Evolutionary conservation across 2,888 invertebrate species (phyloP).

Genomic region (Nymphalis c-album): DNA sequence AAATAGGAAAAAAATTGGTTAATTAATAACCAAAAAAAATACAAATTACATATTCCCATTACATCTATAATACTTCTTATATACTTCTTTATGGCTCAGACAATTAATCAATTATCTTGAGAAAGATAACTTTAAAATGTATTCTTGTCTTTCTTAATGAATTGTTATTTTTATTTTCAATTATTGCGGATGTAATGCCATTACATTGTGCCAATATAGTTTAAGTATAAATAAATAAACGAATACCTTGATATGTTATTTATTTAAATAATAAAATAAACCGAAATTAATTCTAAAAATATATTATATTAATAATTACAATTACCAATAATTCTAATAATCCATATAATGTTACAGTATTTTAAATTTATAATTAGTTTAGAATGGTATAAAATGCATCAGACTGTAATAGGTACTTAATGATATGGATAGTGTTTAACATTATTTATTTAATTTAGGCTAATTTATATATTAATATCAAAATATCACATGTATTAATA

Average conservation of each 20-base stretch:
- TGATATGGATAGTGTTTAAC: neutral
- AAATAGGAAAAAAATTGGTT: too few relatives aligned
- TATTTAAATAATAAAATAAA: conserved; percentile 18
- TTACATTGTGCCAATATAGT: conserved; percentile 55
- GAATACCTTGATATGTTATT: conserved; percentile 27
- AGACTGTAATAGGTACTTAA: conserved; percentile 1
- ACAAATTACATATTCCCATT: too few relatives aligned
- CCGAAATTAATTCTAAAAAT: neutral
- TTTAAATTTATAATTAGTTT: neutral
- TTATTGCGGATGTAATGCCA: conserved; percentile 23
- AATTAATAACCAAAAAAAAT: too few relatives aligned
- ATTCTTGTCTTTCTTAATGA: conserved; percentile 76
- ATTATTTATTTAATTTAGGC: conserved; percentile 7
- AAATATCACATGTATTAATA: conserved; percentile 26
- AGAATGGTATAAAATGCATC: conserved; percentile 1
- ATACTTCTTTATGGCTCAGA: neutral
- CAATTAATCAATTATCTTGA: conserved; percentile 67
- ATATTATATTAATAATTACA: conserved; percentile 6
- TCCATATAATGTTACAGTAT: neutral
- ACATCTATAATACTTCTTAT: too few relatives aligned
- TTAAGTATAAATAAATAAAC: conserved; percentile 34
- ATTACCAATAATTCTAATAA: neutral
- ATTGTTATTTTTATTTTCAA: conserved; percentile 49
- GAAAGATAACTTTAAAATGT: conserved; percentile 63
- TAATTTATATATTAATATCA: conserved; percentile 13